These are phyloP conservation scores for Aphis craccivora DNA, from an alignment of 1,140 invertebrate genomes.

Conservation along the genomic window DNA sequence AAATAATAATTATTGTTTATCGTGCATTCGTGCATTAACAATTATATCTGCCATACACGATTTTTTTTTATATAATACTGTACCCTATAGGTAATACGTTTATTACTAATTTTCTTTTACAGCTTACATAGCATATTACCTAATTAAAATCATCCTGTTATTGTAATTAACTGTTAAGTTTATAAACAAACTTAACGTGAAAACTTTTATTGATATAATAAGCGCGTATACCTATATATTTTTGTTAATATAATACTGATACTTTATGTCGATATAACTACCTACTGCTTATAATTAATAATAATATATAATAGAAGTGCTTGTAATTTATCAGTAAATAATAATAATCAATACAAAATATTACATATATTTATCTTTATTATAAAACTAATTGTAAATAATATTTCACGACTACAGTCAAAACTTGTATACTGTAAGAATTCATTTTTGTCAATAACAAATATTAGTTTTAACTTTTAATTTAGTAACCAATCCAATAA, in stretches of 20 bases:
- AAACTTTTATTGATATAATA: not conserved
- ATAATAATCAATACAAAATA: not conserved
- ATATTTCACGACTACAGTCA: not conserved
- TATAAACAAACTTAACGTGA: not conserved
- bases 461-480: slow-evolving; percentile 2
- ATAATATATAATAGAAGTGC: not conserved
- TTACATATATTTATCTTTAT: not conserved
- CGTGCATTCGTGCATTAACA: not conserved
- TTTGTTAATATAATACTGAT: not conserved
- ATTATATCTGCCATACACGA: not conserved
- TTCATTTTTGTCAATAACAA: not conserved
- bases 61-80: not conserved
- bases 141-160: not conserved
- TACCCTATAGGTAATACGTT: not conserved
- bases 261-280: not conserved
- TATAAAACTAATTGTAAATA: not conserved
- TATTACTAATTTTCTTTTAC: not conserved
- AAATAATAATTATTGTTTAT: not conserved
- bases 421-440: not conserved
- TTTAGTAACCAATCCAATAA: not conserved
- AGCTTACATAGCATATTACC: not conserved
- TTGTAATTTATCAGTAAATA: not conserved
- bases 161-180: not conserved
- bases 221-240: too few species aligned
- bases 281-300: too few species aligned